These are phyloP conservation scores for Drosophila conformis DNA, from an alignment of 2,888 invertebrate genomes.

Conservation along the genomic window DNA sequence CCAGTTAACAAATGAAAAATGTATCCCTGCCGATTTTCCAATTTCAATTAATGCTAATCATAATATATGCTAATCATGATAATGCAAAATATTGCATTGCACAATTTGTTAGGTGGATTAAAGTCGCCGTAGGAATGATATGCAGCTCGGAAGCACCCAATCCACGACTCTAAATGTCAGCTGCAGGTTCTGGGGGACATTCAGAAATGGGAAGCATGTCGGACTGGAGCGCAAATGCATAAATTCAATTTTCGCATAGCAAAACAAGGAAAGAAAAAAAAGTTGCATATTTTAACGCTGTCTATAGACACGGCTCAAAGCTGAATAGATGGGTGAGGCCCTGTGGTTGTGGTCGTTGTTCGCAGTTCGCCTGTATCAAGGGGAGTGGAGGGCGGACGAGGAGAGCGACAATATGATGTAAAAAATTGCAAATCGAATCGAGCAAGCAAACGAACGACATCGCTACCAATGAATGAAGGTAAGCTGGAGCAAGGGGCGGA, in stretches of 20 bases:
- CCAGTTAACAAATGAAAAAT: not conserved
- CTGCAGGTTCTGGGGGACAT: slow-evolving; percentile 5
- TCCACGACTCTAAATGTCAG: slow-evolving; percentile 17
- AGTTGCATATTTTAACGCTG: slow-evolving; percentile 74
- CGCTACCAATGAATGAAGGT: slow-evolving; percentile 41
- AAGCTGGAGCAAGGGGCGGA: not conserved
- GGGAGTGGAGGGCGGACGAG: too few species aligned
- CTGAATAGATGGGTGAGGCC: slow-evolving; percentile 13
- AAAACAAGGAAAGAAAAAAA: slow-evolving; percentile 37
- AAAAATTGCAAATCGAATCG: slow-evolving; percentile 79
- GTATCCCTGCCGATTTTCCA: not conserved
- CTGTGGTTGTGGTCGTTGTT: slow-evolving; percentile 18
- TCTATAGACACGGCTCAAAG: slow-evolving; percentile 43
- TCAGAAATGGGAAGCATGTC: slow-evolving; percentile 17
- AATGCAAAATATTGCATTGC: not conserved
- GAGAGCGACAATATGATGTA: slow-evolving; percentile 41
- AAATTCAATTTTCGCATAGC: slow-evolving; percentile 69
- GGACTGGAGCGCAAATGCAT: slow-evolving; percentile 62
- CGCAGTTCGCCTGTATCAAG: slow-evolving; percentile 22
- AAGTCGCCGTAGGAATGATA: not conserved
- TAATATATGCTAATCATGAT: not conserved
- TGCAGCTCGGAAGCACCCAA: slow-evolving; percentile 4
- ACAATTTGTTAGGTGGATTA: slow-evolving; percentile 1
- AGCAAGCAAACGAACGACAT: slow-evolving; percentile 57
- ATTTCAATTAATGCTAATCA: not conserved